phyloP scores from a whole-genome alignment of 2,888 invertebrate species.

The Nomada lathburiana region DNA sequence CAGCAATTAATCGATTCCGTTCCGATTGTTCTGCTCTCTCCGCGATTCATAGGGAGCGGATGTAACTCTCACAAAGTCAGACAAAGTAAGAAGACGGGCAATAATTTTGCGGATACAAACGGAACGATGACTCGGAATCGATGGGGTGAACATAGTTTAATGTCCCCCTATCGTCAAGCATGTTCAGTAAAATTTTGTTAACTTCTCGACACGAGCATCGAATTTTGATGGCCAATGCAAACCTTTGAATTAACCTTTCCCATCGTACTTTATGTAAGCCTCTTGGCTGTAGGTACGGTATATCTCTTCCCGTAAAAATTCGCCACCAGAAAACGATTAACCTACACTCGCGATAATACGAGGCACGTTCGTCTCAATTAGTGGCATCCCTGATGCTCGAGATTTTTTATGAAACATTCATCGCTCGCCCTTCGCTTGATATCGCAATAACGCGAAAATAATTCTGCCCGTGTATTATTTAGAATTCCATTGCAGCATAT shows the following conservation, averaged over 20 bases:
- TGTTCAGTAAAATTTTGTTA: too few relatives aligned
- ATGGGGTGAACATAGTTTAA: slow-evolving; percentile 23
- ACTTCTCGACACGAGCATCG: too few relatives aligned
- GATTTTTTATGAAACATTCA: slow-evolving; percentile 34
- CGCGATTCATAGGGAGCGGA: not conserved
- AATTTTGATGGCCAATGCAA: too few relatives aligned
- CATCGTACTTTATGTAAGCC: too few relatives aligned
- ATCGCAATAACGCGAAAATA: slow-evolving; percentile 16
- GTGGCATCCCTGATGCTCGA: too few relatives aligned
- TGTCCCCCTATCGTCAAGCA: slow-evolving; percentile 7
- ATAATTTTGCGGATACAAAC: slow-evolving; percentile 21
- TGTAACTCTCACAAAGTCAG: not conserved
- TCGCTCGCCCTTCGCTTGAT: not conserved
- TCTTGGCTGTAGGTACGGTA: too few relatives aligned
- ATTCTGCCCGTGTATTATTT: slow-evolving; percentile 10
- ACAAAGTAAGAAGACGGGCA: not conserved
- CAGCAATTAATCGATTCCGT: slow-evolving; percentile 61
- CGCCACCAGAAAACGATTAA: not conserved
- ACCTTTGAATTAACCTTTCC: too few relatives aligned
- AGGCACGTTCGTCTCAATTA: slow-evolving; percentile 16
- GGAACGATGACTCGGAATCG: slow-evolving; percentile 8
- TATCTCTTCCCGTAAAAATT: not conserved
- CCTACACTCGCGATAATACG: not conserved
- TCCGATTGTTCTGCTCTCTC: not conserved
- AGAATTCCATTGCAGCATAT: slow-evolving; percentile 31